Conservation (phyloP, 2,113 vertebrate genomes). For the Oreochromis aureus region DNA sequence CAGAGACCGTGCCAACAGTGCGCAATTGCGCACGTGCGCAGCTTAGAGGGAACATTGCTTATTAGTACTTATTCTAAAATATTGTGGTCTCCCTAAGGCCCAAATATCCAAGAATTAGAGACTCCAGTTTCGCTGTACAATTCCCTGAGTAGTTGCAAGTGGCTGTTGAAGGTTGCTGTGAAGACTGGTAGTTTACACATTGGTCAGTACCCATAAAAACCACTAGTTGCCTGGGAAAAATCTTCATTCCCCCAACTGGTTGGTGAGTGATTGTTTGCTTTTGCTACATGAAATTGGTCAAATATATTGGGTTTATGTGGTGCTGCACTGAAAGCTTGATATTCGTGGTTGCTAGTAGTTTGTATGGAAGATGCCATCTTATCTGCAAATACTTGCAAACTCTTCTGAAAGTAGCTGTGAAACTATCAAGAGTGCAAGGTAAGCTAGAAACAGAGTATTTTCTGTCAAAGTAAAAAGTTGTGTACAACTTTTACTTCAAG, state of each 20-base stretch:
- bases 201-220: neutral
- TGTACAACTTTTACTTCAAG: neutral
- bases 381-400: neutral
- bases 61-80: neutral
- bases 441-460: neutral
- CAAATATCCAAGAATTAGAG: neutral
- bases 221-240: neutral
- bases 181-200: neutral
- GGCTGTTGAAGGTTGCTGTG: neutral
- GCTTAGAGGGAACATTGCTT: no score
- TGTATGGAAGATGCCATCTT: neutral
- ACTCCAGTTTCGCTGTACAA: neutral
- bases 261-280: neutral
- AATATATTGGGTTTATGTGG: neutral
- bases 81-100: neutral
- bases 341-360: neutral
- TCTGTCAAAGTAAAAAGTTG: neutral
- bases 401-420: neutral
- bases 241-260: neutral
- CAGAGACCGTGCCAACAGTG: no score
- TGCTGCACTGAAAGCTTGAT: neutral
- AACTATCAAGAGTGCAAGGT: neutral
- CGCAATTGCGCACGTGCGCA: no score
- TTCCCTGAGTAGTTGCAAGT: neutral
- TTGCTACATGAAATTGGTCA: neutral